A percentile compares a stretch with the other conserved stretches of the same genome.
Evolutionary conservation across 2,113 vertebrate species (phyloP).

Genomic region (Engystomops pustulosus): DNA sequence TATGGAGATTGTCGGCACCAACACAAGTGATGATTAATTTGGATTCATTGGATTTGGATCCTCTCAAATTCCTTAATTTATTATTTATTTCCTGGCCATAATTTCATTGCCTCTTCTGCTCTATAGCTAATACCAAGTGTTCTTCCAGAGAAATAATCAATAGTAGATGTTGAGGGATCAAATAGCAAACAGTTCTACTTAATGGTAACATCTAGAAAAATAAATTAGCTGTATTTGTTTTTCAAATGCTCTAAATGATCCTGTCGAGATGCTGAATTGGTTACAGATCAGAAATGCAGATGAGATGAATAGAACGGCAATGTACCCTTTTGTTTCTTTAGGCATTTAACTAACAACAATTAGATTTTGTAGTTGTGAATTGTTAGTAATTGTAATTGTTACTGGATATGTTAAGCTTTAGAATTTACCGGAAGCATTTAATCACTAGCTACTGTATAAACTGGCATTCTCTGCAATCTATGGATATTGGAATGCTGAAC

Average conservation of each 20-base stretch:
- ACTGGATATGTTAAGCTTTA: background rate
- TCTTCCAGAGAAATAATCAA: background rate
- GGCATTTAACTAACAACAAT: background rate
- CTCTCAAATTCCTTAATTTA: background rate
- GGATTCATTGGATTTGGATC: background rate
- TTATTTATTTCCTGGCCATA: background rate
- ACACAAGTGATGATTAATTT: background rate
- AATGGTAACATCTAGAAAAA: background rate
- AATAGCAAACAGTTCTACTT: background rate
- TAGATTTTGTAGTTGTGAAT: background rate
- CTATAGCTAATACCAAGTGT: background rate
- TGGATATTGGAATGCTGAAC: too few relatives aligned
- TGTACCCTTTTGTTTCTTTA: background rate
- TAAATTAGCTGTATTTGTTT: background rate
- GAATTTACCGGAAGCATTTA: background rate
- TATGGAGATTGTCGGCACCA: background rate
- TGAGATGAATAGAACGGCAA: background rate
- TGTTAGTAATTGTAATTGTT: background rate
- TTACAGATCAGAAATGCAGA: background rate
- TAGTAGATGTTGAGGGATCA: background rate
- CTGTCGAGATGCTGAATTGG: background rate
- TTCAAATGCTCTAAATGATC: background rate
- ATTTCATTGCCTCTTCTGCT: background rate
- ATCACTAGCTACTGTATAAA: background rate
- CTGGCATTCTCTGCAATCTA: background rate